Evolutionary conservation across 2,113 vertebrate species (phyloP), one percentile per base, ranked within the genome.

Genomic region (Ictidomys tridecemlineatus): DNA sequence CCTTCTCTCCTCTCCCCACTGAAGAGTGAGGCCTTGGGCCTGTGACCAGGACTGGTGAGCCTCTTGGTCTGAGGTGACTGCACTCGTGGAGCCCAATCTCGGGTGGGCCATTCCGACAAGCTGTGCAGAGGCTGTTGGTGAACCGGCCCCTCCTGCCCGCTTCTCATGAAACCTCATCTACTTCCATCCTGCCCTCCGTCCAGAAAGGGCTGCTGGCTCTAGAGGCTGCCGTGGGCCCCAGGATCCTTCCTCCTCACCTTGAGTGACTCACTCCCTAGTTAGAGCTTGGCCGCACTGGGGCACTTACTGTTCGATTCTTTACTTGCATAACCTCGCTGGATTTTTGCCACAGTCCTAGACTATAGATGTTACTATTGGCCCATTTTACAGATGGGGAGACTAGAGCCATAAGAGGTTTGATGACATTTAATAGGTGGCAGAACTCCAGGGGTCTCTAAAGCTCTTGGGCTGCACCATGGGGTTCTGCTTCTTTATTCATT

Each of bases 301-400:
- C 53, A 53, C 56, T 22, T 45, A 67, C 63, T 77, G 7, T 69
- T 45, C 37, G 53, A 24, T 28, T 32, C 77, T 73, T 28, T 13
- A 8, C 6, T 16, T 51, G 78, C 56, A 8, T 45, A 22, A 30
- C 20, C 56, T 67, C 48, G n/a, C 2, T 45, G 48, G 39, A 13
- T 39, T 34, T 92, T 17, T 65, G 65, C n/a, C 53, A 0, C 8
- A 1, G 0, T 53, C 77, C 34, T n/a, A 12, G 28, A 18, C 37
- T 2, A 8, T 74, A 24, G 37, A 3, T 73, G 2, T 32, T 48
- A n/a, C 58, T 24, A 1, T 61, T 20, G 10, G 32, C 56, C 74
- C 58, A 32, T 84, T 86, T 86, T 63, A 53, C 37, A 58, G 76
- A 37, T 65, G 53, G 53, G 53, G 39, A 96, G 80, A 76, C 85